Evolutionary conservation across 1,140 invertebrate species (phyloP), one percentile per base, ranked within the genome.

Genomic region (Drosophila willistoni): DNA sequence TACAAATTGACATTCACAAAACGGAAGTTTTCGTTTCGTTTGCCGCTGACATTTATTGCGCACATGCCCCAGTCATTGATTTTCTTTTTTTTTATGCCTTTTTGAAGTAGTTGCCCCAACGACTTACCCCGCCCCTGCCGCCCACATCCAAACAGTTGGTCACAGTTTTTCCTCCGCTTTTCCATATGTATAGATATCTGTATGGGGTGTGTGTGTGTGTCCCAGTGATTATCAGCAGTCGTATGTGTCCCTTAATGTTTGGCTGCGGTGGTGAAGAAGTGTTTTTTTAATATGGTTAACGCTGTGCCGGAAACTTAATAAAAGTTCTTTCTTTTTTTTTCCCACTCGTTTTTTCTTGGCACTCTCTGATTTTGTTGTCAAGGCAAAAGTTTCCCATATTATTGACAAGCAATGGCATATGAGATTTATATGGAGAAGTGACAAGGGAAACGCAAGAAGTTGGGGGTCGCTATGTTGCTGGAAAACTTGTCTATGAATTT

Each of bases 1-100:
- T 60, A 73, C 60, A 78, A 64, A 77, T 59, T 67, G 65, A 68
- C 54, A 68, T 47, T 33, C 56, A 36, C 39, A 41, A 39, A 64
- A n/a, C 68, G 71, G 72, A 79, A 54, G 56, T 67, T 42, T 59
- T 69, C 39, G 13, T 89, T 83, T 79, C 70, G 73, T 71, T 79
- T 89, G 77, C 71, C 70, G 64, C 85, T 78, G 84, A 78, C 84
- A 86, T 83, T 86, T 86, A 86, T 87, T 79, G 83, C 80, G 80
- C 84, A 89, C 83, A 87, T 87, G 82, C 70, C 73, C 76, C 61
- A 75, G 80, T 77, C 81, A 89, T 89, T 87, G 84, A 89, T 89
- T 87, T 87, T 87, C 77, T 89, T 47, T 89, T 87, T 84, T 84
- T 12, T 39, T 39, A 89, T 89, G 80, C 80, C 65, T 78, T 84